A percentile compares a stretch with the other conserved stretches of the same genome.
Conservation (phyloP, 2,113 vertebrate genomes). For the Trogon melanurus region DNA sequence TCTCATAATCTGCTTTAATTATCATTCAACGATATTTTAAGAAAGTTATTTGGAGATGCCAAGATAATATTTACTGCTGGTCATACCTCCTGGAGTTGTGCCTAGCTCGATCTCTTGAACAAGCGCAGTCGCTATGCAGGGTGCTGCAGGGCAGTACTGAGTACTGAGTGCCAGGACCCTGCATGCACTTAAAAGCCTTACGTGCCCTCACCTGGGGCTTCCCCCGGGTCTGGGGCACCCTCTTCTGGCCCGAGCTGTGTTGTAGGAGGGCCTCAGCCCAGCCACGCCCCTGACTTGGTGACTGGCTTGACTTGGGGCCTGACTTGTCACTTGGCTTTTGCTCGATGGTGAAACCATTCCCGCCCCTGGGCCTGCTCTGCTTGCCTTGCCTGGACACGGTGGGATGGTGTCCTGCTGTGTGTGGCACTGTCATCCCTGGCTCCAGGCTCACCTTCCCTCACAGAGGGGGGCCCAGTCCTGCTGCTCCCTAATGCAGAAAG, state of each 20-base stretch:
- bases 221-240: background rate
- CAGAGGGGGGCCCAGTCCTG: background rate
- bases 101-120: background rate
- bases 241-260: background rate
- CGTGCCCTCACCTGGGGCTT: background rate
- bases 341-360: background rate
- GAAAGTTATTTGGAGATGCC: background rate
- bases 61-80: background rate
- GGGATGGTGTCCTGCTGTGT: background rate
- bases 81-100: background rate
- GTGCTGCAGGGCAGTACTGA: background rate
- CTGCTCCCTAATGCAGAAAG: background rate
- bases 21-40: background rate
- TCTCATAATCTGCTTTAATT: background rate
- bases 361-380: background rate
- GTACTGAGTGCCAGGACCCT: background rate
- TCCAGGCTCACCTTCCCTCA: background rate
- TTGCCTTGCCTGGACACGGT: accelerated
- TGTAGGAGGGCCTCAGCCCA: background rate
- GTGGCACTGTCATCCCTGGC: background rate
- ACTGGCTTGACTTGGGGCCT: background rate
- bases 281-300: background rate
- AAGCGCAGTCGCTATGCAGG: accelerated
- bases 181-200: accelerated
- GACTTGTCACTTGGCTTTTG: background rate